Conservation (phyloP, 2,797 vertebrate genomes). For the Melanogrammus aeglefinus region DNA sequence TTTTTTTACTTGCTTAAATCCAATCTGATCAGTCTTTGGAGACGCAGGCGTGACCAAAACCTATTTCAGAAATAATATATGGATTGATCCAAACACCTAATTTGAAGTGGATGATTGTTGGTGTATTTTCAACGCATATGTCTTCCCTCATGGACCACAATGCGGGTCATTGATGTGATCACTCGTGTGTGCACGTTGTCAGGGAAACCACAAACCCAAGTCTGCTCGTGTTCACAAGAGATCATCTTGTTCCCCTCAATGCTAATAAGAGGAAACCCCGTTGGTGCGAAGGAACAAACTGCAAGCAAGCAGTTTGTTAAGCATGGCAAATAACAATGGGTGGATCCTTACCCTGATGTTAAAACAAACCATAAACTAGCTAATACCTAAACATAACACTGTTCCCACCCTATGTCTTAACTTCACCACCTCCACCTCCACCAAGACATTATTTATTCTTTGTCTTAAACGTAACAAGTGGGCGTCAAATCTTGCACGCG, state of each 20-base stretch:
- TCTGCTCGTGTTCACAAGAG: not conserved
- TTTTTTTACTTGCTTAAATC: not conserved
- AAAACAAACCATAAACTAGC: not conserved
- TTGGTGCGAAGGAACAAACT: not conserved
- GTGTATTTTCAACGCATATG: not conserved
- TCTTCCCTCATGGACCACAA: not conserved
- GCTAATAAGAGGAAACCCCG: not conserved
- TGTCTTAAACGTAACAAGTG: slow-evolving; percentile 19
- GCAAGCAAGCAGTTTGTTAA: not conserved
- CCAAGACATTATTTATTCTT: not conserved
- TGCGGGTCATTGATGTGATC: not conserved
- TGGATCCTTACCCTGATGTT: not conserved
- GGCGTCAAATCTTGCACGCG: slow-evolving; percentile 8
- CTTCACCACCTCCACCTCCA: not conserved
- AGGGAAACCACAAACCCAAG: not conserved
- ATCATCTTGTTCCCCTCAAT: no score
- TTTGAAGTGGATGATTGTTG: not conserved
- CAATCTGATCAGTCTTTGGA: not conserved
- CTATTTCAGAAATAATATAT: not conserved
- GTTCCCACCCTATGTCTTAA: not conserved
- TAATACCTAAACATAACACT: not conserved
- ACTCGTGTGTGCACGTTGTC: not conserved
- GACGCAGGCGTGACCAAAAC: no score
- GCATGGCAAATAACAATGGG: not conserved
- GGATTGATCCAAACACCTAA: not conserved